These are phyloP conservation scores for Geotrupes spiniger DNA, from an alignment of 2,888 invertebrate genomes.

Conservation along the genomic window DNA sequence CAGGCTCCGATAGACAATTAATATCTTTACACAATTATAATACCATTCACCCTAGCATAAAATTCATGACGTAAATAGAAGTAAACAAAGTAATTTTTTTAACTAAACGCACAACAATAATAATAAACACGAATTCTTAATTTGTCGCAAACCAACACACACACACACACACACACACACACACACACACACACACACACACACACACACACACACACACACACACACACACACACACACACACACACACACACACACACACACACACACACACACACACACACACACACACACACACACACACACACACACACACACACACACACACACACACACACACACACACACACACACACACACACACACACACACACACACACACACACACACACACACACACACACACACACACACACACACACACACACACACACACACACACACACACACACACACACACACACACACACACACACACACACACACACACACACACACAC, in stretches of 20 bases:
- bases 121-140: too few species aligned
- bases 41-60: too few species aligned
- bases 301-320: slow-evolving; percentile 5
- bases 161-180: slow-evolving; percentile 9
- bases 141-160: slow-evolving; percentile 1
- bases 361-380: slow-evolving; percentile 4
- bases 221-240: slow-evolving; percentile 4
- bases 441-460: slow-evolving; percentile 6
- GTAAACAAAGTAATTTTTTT: too few species aligned
- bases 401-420: slow-evolving; percentile 8
- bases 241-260: slow-evolving; percentile 2
- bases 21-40: too few species aligned
- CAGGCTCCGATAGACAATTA: too few species aligned
- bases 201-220: slow-evolving; percentile 4
- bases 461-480: slow-evolving; percentile 6
- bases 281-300: slow-evolving; percentile 1
- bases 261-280: slow-evolving; percentile 4
- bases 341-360: slow-evolving; percentile 5
- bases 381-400: slow-evolving; percentile 6
- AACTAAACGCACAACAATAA: too few species aligned
- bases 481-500: slow-evolving; percentile 3
- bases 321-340: slow-evolving; percentile 3
- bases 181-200: slow-evolving; percentile 1
- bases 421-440: neutral
- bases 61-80: too few species aligned